Percentiles rank a stretch among this genome's conserved stretches.
phyloP scores from a whole-genome alignment of 2,113 vertebrate species.

The Gymnocephalus cernua region DNA sequence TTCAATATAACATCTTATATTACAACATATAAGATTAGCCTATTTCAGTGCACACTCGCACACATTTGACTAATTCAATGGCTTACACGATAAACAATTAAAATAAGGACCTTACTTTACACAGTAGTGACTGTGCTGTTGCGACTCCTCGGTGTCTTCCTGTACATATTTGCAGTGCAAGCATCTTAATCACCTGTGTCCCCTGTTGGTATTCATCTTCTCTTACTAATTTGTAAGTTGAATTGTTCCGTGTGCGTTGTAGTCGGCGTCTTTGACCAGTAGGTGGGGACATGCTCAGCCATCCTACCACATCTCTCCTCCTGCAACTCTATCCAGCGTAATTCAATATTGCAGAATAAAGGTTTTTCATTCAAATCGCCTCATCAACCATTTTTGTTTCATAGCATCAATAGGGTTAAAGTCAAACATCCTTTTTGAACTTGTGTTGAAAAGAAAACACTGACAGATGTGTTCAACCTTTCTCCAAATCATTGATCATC shows the following conservation, averaged over 20 bases:
- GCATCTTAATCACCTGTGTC: neutral
- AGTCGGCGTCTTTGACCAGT: slow-evolving; percentile 59
- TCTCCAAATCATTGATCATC: neutral
- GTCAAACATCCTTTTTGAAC: neutral
- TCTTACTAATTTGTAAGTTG: neutral
- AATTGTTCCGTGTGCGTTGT: slow-evolving; percentile 3
- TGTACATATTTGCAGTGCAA: neutral
- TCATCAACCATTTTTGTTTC: neutral
- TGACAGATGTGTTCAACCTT: neutral
- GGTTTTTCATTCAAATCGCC: neutral
- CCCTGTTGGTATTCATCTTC: slow-evolving; percentile 1
- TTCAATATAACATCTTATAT: neutral
- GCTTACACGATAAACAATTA: too few relatives aligned
- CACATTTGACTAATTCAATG: neutral
- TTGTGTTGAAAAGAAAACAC: neutral
- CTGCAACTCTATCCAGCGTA: neutral
- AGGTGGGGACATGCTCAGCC: slow-evolving; percentile 70
- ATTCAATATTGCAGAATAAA: neutral
- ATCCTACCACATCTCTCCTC: neutral
- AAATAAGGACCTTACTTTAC: neutral
- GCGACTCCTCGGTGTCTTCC: neutral
- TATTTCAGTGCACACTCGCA: neutral
- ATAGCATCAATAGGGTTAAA: neutral
- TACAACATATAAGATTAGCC: neutral
- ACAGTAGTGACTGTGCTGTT: neutral